phyloP scores from a whole-genome alignment of 2,888 invertebrate species.

The Meliscaeva auricollis region DNA sequence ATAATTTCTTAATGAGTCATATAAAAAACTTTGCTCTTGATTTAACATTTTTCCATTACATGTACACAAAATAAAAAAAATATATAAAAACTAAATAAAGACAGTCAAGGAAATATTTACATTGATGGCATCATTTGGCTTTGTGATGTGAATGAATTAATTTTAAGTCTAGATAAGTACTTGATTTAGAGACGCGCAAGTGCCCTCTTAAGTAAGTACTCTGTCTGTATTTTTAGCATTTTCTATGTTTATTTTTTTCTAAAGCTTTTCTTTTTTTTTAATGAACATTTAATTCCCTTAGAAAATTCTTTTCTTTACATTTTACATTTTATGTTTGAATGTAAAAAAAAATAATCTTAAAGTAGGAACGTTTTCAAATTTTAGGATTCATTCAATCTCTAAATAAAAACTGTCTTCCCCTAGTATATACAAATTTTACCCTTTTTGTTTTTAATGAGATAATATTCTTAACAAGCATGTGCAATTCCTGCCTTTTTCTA shows the following conservation, averaged over 20 bases:
- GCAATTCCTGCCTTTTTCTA: conserved; percentile 19
- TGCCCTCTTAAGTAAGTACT: conserved; percentile 14
- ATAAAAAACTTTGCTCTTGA: background rate
- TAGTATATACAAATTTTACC: background rate
- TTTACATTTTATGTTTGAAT: background rate
- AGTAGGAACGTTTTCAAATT: background rate
- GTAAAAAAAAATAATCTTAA: background rate
- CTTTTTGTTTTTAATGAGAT: conserved; percentile 13
- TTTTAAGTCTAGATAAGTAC: conserved; percentile 19
- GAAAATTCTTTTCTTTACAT: background rate
- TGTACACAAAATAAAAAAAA: background rate
- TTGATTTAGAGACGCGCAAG: conserved; percentile 25
- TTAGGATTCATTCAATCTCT: background rate
- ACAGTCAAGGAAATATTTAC: background rate
- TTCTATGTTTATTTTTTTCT: background rate
- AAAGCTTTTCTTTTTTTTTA: background rate
- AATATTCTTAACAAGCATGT: conserved; percentile 7
- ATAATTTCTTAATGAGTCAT: conserved; percentile 1
- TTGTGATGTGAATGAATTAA: conserved; percentile 29
- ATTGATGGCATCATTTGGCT: conserved; percentile 16
- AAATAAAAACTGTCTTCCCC: background rate
- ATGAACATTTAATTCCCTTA: background rate
- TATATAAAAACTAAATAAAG: no score
- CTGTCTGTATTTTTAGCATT: background rate
- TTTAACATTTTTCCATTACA: conserved; percentile 1